Percentiles rank a stretch among this genome's conserved stretches.
phyloP scores from a whole-genome alignment of 1,140 invertebrate genomes.

The Drosophila setifemur region DNA sequence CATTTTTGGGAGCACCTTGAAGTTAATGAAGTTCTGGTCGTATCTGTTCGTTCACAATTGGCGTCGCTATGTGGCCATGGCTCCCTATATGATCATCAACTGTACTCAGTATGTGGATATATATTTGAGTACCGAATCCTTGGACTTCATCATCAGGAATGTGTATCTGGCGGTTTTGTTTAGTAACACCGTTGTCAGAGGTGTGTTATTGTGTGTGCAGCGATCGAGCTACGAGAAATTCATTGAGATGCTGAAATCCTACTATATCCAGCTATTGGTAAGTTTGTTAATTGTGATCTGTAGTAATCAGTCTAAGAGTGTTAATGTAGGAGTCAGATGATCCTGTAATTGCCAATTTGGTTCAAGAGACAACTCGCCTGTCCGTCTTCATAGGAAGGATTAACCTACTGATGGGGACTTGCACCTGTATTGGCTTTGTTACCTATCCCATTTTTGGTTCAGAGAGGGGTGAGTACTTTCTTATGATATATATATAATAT shows the following conservation, averaged over 20 bases:
- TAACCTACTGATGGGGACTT: conserved; percentile 65
- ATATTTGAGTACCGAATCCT: conserved; percentile 60
- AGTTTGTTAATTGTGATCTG: not conserved
- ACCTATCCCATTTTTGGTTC: conserved; percentile 72
- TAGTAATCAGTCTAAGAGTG: too few species aligned
- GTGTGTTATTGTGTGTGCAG: conserved; percentile 52
- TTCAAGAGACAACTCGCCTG: conserved; percentile 47
- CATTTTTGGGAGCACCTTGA: conserved; percentile 55
- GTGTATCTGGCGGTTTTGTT: conserved; percentile 68
- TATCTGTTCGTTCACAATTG: conserved; percentile 72
- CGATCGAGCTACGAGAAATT: conserved; percentile 57
- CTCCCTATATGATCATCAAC: conserved; percentile 58
- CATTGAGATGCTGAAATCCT: conserved; percentile 38
- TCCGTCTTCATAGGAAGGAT: conserved; percentile 58
- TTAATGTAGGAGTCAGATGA: conserved; percentile 39
- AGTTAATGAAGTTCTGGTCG: conserved; percentile 74
- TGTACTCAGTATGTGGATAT: conserved; percentile 70
- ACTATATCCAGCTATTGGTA: conserved; percentile 52
- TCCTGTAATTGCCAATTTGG: conserved; percentile 15
- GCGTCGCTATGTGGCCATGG: conserved; percentile 66
- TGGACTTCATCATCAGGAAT: conserved; percentile 72
- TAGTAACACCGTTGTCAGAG: conserved; percentile 60
- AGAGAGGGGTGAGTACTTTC: conserved; percentile 41
- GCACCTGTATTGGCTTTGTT: conserved; percentile 66
- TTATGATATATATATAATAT: not conserved